Evolutionary conservation across 37 sponge, comb jelly and placozoan species (phyloP).

Genomic region (Aplysina aerophoba): DNA sequence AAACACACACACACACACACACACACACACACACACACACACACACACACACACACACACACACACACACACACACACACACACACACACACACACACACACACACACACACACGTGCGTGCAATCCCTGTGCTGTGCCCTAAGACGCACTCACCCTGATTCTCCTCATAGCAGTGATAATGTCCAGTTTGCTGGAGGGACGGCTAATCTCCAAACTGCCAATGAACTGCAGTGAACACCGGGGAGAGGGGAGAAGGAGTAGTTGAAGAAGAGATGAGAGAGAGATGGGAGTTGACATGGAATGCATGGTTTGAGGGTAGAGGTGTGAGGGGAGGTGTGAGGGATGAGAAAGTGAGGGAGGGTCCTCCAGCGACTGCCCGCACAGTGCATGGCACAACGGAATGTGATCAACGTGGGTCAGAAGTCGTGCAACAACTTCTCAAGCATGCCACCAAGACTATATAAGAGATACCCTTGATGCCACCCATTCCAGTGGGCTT

Average conservation of each 20-base stretch:
- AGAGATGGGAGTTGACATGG: neutral
- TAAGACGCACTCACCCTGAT: slow-evolving; percentile 77
- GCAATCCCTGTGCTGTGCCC: neutral
- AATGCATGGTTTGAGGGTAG: neutral
- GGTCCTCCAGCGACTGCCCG: neutral
- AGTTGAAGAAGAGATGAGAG: neutral
- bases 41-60: slow-evolving; percentile 1
- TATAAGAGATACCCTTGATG: too few relatives aligned
- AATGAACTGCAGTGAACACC: slow-evolving; percentile 72
- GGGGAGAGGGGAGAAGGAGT: neutral
- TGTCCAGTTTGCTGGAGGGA: slow-evolving; percentile 89
- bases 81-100: neutral
- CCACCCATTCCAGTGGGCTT: too few relatives aligned
- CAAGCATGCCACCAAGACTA: too few relatives aligned
- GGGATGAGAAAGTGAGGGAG: neutral
- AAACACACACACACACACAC: too few relatives aligned
- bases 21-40: too few relatives aligned
- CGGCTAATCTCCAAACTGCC: slow-evolving; percentile 89
- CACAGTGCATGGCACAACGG: neutral
- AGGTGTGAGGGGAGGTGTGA: neutral
- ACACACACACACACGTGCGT: neutral
- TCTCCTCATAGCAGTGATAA: slow-evolving; percentile 94
- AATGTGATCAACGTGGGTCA: neutral
- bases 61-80: neutral
- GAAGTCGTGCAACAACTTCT: neutral